phyloP scores from a whole-genome alignment of 2,888 invertebrate species.

The Meiosimyza decipiens region DNA sequence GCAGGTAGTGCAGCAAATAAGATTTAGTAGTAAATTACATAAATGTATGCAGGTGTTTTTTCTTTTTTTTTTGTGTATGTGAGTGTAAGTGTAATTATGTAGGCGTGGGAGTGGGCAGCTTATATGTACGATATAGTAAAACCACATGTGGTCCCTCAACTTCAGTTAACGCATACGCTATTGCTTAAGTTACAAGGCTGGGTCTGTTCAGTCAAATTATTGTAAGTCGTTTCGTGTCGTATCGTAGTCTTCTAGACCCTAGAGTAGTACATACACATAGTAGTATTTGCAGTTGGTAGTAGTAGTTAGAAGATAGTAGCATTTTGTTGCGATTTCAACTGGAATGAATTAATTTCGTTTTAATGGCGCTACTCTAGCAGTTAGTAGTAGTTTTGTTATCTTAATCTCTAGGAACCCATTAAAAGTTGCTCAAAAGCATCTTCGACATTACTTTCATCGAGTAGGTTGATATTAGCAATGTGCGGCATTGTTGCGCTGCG shows the following conservation, averaged over 20 bases:
- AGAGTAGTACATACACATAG: not conserved
- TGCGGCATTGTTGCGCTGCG: constrained; percentile 84
- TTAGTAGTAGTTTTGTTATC: constrained; percentile 14
- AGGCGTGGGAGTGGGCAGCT: constrained; percentile 6
- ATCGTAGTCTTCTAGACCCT: not conserved
- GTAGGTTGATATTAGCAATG: constrained; percentile 73
- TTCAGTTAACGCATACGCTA: constrained; percentile 39
- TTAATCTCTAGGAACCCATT: constrained; percentile 66
- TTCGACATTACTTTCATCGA: constrained; percentile 86
- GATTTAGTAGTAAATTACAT: constrained; percentile 16
- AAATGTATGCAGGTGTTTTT: not conserved
- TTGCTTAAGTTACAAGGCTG: not conserved
- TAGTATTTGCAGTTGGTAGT: not conserved
- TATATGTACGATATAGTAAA: constrained; percentile 42
- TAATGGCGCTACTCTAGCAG: not conserved
- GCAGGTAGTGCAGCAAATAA: constrained; percentile 16
- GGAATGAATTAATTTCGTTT: constrained; percentile 38
- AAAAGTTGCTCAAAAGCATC: constrained; percentile 89
- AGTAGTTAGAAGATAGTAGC: constrained; percentile 27
- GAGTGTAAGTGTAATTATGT: constrained; percentile 3
- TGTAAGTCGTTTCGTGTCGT: constrained; percentile 5
- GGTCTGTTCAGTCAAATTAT: constrained; percentile 20
- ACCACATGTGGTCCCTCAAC: constrained; percentile 55
- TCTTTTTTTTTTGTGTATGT: not conserved
- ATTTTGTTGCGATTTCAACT: constrained; percentile 19